Evolutionary conservation across 92 coral and sea anemone genomes (phyloP), one percentile per base, ranked within the genome.

Genomic region (Actinernus sp.): DNA sequence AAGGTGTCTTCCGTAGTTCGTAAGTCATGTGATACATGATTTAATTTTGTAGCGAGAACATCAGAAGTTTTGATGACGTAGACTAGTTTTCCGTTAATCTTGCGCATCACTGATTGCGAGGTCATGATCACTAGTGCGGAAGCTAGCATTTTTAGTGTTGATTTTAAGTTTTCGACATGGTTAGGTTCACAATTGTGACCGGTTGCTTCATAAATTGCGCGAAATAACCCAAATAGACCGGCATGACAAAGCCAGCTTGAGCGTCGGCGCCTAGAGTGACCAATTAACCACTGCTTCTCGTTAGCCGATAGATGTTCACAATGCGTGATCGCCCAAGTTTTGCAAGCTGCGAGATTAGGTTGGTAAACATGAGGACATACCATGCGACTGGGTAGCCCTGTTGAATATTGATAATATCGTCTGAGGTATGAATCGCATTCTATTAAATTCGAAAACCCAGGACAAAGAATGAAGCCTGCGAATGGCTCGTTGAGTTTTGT

Each of bases 381-480:
- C 65, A 57, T 32, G 2, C 8, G 22, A 25, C 34, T 16, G 14
- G 65, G 23, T 7, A 26, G 28, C 8, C 67, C 66, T 4, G 67
- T 70, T 13, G 65, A 12, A 58, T 70, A 70, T 0, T 14, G 17
- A n/a, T 44, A 45, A 20, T 39, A 58, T 7, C 57, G 54, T n/a
- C 33, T 40, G 0, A 70, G 14, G 19, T 40, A 53, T 3, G 56
- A 40, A 14, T 70, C 78, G 31, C 78, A 57, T 57, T 70, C 78
- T 22, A 70, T 22, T 4, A 70, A 25, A 31, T 57, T 57, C 0
- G 78, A 56, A 22, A 43, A 57, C 2, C 58, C 51, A n/a, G 58
- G 51, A n/a, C 1, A 57, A 17, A 1, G 78, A 56, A 4, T 41
- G 49, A 0, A 70, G 12, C 3, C 58, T 55, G 4, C 37, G 0